Conservation (phyloP, 2,797 vertebrate genomes). For the Microctenopoma steveboyesi region DNA sequence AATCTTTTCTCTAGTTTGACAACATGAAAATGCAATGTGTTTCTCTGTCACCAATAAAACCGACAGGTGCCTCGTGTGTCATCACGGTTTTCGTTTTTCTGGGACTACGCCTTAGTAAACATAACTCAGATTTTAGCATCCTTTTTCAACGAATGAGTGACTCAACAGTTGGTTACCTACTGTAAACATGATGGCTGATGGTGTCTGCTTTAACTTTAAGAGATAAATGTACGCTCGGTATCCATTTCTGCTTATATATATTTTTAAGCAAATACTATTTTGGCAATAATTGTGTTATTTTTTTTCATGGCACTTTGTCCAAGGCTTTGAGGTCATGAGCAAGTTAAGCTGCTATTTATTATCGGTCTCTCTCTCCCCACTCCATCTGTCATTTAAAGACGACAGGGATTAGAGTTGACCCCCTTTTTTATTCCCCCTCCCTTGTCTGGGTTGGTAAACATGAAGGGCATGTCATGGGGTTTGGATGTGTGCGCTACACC, state of each 20-base stretch:
- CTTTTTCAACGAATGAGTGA: conserved; percentile 17
- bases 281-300: background rate
- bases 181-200: background rate
- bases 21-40: background rate
- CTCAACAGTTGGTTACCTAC: background rate
- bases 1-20: background rate
- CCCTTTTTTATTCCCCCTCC: background rate
- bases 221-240: background rate
- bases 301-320: background rate
- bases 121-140: background rate
- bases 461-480: background rate
- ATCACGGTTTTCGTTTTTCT: conserved; percentile 13
- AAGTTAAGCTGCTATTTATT: conserved; percentile 29
- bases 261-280: background rate
- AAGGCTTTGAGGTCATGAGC: background rate
- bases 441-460: conserved; percentile 36
- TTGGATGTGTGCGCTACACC: conserved; percentile 1
- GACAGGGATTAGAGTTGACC: conserved; percentile 30
- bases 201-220: background rate
- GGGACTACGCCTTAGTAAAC: background rate
- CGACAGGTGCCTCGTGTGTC: conserved; percentile 33
- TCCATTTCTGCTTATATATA: background rate
- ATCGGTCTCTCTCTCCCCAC: conserved; percentile 4
- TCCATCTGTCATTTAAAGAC: conserved; percentile 39
- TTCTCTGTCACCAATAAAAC: background rate